These are phyloP conservation scores for Nasalis larvatus DNA, from an alignment of 2,113 vertebrate genomes.

Conservation along the genomic window DNA sequence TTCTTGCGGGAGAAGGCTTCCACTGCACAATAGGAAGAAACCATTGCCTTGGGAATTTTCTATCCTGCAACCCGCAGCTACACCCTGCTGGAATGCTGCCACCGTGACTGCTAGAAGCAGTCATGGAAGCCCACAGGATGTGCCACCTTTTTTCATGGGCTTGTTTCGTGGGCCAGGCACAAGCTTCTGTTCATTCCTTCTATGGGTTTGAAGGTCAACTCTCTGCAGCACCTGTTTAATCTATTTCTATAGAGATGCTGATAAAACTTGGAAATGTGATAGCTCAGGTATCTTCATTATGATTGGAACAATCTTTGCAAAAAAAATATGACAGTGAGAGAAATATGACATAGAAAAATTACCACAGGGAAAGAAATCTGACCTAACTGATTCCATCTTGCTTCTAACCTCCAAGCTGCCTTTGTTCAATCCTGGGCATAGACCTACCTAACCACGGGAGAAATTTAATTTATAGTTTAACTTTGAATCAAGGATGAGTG, in stretches of 20 bases:
- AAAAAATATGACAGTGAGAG: no score
- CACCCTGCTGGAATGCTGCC: background rate
- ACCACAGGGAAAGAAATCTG: fast-evolving
- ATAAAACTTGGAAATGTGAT: background rate
- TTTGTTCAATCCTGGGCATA: no score
- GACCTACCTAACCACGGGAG: no score
- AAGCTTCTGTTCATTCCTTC: background rate
- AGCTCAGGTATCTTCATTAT: background rate
- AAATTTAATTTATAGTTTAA: no score
- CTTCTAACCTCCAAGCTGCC: no score
- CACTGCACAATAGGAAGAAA: no score
- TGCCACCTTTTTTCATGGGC: background rate
- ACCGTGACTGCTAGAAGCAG: background rate
- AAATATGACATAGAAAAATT: no score
- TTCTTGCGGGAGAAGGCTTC: no score
- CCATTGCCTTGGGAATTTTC: background rate
- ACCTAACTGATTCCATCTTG: no score
- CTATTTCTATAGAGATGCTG: background rate
- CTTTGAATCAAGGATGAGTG: no score
- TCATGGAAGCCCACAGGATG: background rate
- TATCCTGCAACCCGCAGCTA: background rate
- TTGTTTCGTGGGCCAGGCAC: background rate
- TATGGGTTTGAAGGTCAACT: background rate
- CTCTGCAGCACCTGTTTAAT: background rate
- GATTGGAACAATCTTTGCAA: no score